phyloP scores from a whole-genome alignment of 53 echinoderm and acorn worm species.

The Apostichopus leukothele region DNA sequence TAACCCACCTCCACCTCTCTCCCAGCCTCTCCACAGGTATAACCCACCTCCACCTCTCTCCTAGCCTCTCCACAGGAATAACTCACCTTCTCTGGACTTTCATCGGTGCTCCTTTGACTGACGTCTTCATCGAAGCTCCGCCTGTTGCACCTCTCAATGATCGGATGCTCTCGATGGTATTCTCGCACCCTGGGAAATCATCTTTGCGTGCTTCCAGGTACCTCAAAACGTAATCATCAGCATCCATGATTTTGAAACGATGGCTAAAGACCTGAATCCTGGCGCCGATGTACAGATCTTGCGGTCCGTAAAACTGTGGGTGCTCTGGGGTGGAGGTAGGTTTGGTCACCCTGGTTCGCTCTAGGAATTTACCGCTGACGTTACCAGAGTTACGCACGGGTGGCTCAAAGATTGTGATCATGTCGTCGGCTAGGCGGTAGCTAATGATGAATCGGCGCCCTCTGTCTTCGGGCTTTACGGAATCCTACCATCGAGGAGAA shows the following conservation, averaged over 20 bases:
- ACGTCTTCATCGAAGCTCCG: constrained; percentile 27
- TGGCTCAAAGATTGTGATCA: constrained; percentile 96
- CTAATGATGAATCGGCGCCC: constrained; percentile 95
- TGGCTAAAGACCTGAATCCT: constrained; percentile 74
- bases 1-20: too few species aligned
- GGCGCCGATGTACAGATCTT: constrained; percentile 86
- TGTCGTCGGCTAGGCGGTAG: constrained; percentile 93
- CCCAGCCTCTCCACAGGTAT: too few species aligned
- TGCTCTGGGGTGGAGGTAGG: constrained; percentile 70
- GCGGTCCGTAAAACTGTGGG: constrained; percentile 82
- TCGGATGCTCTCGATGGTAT: constrained; percentile 74
- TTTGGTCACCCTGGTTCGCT: constrained; percentile 89
- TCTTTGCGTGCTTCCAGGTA: constrained; percentile 69
- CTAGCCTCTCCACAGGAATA: not conserved
- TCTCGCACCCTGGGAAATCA: constrained; percentile 89
- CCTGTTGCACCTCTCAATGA: constrained; percentile 13
- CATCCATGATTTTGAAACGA: constrained; percentile 80
- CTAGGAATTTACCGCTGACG: constrained; percentile 93
- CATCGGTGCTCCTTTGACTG: constrained; percentile 92
- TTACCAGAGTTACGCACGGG: constrained; percentile 99
- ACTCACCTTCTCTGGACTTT: constrained; percentile 77
- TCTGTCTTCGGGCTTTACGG: constrained; percentile 85
- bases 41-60: too few species aligned
- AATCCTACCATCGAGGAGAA: constrained; percentile 60
- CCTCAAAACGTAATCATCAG: constrained; percentile 82